Evolutionary conservation across 2,113 vertebrate genomes (phyloP).

Genomic region (Asarcornis scutulata): DNA sequence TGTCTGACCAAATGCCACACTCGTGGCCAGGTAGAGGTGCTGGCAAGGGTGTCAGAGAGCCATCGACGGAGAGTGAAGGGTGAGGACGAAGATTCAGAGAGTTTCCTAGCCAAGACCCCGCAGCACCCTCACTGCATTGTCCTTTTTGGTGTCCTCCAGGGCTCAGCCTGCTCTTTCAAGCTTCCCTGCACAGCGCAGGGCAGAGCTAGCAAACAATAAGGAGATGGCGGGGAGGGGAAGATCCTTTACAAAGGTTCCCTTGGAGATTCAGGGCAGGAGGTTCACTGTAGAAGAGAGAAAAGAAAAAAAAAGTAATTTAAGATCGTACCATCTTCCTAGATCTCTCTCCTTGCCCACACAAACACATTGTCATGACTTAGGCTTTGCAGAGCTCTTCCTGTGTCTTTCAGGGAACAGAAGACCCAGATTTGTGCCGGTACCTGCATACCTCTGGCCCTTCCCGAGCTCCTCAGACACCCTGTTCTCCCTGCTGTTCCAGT

Average conservation of each 20-base stretch:
- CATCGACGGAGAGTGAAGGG: background rate
- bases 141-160: background rate
- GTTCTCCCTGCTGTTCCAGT: background rate
- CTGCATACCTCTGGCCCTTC: background rate
- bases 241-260: constrained; percentile 57
- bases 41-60: background rate
- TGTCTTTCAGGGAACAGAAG: background rate
- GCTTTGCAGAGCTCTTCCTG: background rate
- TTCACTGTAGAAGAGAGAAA: constrained; percentile 58
- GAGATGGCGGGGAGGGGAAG: constrained; percentile 5
- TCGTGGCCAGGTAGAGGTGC: background rate
- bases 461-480: background rate
- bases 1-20: background rate
- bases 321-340: background rate
- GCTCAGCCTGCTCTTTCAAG: constrained; percentile 2
- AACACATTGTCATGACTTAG: constrained; percentile 30
- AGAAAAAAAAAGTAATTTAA: constrained; percentile 56
- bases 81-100: background rate
- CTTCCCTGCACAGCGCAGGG: background rate
- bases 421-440: background rate
- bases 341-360: constrained; percentile 30
- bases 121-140: background rate
- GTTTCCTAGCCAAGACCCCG: background rate
- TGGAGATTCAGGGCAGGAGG: constrained; percentile 54
- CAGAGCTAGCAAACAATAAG: constrained; percentile 45